Evolutionary conservation across 2,797 vertebrate genomes (phyloP), one percentile per base, ranked within the genome.

Genomic region (Numenius phaeopus): DNA sequence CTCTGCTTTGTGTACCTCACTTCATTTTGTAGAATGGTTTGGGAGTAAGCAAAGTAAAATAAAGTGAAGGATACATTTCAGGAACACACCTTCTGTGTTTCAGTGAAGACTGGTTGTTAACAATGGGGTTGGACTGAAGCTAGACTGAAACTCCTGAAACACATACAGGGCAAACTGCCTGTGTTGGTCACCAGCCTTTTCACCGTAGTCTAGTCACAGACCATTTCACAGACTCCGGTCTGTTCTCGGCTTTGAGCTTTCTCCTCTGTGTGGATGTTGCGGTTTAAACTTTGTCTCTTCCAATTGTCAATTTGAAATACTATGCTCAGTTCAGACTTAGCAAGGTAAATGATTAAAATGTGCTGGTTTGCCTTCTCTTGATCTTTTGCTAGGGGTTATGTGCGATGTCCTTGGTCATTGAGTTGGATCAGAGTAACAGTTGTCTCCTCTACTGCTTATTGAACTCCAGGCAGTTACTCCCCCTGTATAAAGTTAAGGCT

Each of bases 81-180:
- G 22, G 26, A 29, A 62, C 7, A 42, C 5, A 6, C 1, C 1
- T 83, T 61, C 30, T 40, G 67, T 54, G n/a, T 52, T 47, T 59
- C 16, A 11, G 12, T 50, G 14, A 10, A n/a, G 32, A 21, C 3
- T 34, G 20, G 6, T 20, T 71, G 26, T 46, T 66, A 7, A 52
- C 7, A 10, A 2, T 17, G n/a, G 47, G 30, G 13, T 14, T 5
- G 14, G 44, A 27, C 11, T 66, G 81, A 58, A 58, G 16, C 61
- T 59, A 24, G 46, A 26, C 20, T 58, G 65, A 34, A 93, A 5
- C 26, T 57, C 18, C 24, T 86, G 46, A 16, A 19, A 55, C 1
- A 2, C 10, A 3, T 0, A 1, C 3, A 32, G 27, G 16, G 23
- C 40, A 80, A 39, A 54, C 5, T 2, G 0, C 20, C 6, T 0